Conservation (phyloP, 2,113 vertebrate species). For the Myotis lucifugus region DNA sequence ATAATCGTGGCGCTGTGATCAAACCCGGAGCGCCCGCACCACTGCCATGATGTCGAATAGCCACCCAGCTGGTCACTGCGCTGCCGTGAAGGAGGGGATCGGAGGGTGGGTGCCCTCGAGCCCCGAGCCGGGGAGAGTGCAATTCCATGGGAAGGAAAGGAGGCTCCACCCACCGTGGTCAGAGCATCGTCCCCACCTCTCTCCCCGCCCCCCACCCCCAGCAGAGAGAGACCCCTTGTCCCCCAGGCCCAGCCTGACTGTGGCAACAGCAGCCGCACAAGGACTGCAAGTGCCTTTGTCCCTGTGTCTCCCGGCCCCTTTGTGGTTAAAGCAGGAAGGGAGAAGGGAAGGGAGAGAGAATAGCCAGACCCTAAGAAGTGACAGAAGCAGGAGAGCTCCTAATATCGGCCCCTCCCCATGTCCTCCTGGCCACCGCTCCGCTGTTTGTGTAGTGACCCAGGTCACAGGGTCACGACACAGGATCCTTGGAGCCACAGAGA, state of each 20-base stretch:
- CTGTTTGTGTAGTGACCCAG: neutral
- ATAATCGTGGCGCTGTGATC: accelerated
- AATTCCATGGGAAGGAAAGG: accelerated
- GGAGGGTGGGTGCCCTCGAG: accelerated
- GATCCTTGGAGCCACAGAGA: neutral
- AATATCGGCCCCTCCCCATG: accelerated
- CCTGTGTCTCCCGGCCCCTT: neutral
- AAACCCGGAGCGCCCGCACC: accelerated
- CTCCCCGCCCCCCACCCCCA: too few species aligned
- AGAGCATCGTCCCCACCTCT: accelerated
- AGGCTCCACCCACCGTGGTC: accelerated
- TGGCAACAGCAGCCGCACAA: too few species aligned
- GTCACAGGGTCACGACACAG: accelerated
- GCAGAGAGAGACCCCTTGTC: too few species aligned
- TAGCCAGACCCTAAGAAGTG: neutral
- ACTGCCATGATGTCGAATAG: accelerated
- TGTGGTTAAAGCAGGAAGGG: neutral
- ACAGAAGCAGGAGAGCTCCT: neutral
- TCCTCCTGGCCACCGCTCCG: too few species aligned
- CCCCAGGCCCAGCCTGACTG: too few species aligned
- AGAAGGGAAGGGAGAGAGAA: neutral
- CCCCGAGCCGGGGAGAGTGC: accelerated
- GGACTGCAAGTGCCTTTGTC: too few species aligned
- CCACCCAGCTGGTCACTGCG: accelerated
- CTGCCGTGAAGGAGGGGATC: neutral